Evolutionary conservation across 1,140 invertebrate species (phyloP).

Genomic region (Pemphigus obesinymphae): DNA sequence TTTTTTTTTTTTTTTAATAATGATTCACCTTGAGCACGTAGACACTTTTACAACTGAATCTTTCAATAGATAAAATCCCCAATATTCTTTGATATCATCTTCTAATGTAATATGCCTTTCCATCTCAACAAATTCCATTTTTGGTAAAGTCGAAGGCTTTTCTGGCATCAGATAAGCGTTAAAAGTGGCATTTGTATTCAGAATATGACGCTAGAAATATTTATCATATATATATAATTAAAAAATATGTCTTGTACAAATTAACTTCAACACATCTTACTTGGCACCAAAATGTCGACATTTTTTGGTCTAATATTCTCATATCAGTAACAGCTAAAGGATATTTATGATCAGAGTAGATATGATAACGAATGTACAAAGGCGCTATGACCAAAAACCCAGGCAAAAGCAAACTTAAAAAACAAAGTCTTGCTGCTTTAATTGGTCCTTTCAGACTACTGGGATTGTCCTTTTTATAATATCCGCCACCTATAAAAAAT

Average conservation of each 20-base stretch:
- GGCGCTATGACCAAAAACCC: slow-evolving; percentile 62
- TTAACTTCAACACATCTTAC: slow-evolving; percentile 52
- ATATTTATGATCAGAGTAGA: slow-evolving; percentile 65
- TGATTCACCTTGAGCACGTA: slow-evolving; percentile 63
- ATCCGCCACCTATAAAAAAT: slow-evolving; percentile 33
- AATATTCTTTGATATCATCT: slow-evolving; percentile 77
- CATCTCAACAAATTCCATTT: slow-evolving; percentile 61
- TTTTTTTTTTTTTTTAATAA: no score
- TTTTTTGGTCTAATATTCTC: slow-evolving; percentile 63
- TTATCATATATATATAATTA: not conserved
- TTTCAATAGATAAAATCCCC: slow-evolving; percentile 73
- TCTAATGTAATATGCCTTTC: slow-evolving; percentile 63
- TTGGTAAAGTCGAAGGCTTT: slow-evolving; percentile 56
- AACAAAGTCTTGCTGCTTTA: slow-evolving; percentile 59
- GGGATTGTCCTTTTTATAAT: slow-evolving; percentile 23
- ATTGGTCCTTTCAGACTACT: slow-evolving; percentile 55
- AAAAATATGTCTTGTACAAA: not conserved
- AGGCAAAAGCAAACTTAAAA: slow-evolving; percentile 62
- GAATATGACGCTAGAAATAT: slow-evolving; percentile 58
- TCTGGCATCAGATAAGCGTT: slow-evolving; percentile 67
- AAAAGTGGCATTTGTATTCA: slow-evolving; percentile 68
- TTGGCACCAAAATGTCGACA: slow-evolving; percentile 75
- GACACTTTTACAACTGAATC: slow-evolving; percentile 70
- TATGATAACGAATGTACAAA: slow-evolving; percentile 63
- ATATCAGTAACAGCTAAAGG: slow-evolving; percentile 72